Evolutionary conservation across 1,140 invertebrate genomes (phyloP).

Genomic region (Muscidifurax raptorellus): DNA sequence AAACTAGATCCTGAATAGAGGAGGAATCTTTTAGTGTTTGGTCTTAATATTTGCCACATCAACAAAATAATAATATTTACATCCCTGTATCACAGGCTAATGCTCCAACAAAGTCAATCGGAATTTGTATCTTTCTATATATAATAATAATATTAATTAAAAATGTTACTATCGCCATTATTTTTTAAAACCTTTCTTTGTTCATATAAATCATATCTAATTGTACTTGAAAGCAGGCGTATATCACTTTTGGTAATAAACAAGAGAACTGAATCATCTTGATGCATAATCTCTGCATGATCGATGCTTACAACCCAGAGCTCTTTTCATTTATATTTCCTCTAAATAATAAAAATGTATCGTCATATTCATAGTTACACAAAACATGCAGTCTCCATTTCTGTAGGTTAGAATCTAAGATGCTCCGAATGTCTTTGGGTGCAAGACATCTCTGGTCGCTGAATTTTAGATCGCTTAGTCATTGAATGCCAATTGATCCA

Average conservation of each 20-base stretch:
- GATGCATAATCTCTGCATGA: conserved; percentile 8
- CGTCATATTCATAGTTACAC: conserved; percentile 32
- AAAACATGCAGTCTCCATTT: conserved; percentile 43
- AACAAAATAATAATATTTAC: conserved; percentile 63
- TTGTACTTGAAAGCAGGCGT: conserved; percentile 41
- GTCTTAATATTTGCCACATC: conserved; percentile 43
- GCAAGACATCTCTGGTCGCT: conserved; percentile 42
- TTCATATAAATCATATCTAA: conserved; percentile 33
- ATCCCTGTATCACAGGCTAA: conserved; percentile 52
- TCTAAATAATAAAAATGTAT: conserved; percentile 36
- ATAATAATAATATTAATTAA: conserved; percentile 19
- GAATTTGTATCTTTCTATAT: conserved; percentile 33
- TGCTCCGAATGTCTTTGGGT: conserved; percentile 29
- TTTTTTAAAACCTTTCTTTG: conserved; percentile 26
- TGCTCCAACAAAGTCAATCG: conserved; percentile 47
- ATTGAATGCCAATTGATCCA: conserved; percentile 44
- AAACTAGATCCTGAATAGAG: conserved; percentile 48
- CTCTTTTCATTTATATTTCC: conserved; percentile 1
- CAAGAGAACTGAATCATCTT: not conserved
- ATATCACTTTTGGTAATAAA: conserved; percentile 35
- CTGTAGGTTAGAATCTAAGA: conserved; percentile 26
- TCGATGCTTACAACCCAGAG: conserved; percentile 7
- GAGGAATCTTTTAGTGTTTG: conserved; percentile 48
- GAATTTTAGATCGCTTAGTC: conserved; percentile 9
- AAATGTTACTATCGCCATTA: conserved; percentile 1